Conservation (phyloP, 2,797 vertebrate genomes). For the Anolis apletophallus region DNA sequence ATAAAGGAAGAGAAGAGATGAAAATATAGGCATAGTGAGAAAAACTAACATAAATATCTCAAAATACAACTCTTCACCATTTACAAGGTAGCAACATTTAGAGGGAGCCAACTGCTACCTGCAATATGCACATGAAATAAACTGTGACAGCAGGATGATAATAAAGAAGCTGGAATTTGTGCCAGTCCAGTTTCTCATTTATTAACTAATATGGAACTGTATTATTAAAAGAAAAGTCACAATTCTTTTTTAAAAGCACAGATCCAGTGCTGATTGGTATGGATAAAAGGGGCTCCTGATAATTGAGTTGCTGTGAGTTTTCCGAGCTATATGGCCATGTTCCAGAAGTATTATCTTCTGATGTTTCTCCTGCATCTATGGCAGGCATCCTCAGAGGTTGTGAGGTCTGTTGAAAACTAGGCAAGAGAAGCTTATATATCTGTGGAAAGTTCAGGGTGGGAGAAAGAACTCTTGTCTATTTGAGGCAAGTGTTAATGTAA, state of each 20-base stretch:
- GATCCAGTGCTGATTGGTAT: neutral
- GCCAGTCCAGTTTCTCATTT: constrained; percentile 4
- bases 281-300: neutral
- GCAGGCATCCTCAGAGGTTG: too few species aligned
- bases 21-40: neutral
- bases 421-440: too few species aligned
- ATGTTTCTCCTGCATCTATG: too few species aligned
- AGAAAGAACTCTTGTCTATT: too few species aligned
- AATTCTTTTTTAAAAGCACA: neutral
- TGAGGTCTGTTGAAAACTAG: too few species aligned
- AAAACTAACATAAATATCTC: constrained; percentile 4
- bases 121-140: constrained; percentile 46
- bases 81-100: constrained; percentile 27
- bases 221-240: neutral
- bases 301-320: neutral
- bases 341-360: too few species aligned
- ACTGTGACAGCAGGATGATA: constrained; percentile 28
- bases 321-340: too few species aligned
- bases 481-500: too few species aligned
- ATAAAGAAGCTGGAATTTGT: constrained; percentile 17
- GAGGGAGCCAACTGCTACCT: constrained; percentile 42
- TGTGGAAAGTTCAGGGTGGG: too few species aligned
- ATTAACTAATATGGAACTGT: neutral
- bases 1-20: constrained; percentile 7
- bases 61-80: constrained; percentile 25